Base-by-base conservation (phyloP, 2,113 vertebrate genomes). In the Dicerorhinus sumatrensis region DNA sequence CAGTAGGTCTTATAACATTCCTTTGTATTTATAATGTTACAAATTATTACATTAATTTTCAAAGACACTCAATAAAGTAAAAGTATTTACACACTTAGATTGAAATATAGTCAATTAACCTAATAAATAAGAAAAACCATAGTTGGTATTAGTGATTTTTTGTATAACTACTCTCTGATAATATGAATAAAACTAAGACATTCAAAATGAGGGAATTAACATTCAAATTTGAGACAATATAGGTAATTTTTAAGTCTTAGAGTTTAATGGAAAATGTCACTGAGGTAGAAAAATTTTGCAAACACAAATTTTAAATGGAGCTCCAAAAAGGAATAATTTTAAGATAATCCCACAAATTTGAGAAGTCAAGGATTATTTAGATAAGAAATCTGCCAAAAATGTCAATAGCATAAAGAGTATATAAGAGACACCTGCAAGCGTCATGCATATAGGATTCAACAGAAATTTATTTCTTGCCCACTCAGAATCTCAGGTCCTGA, bases 281-380 rank as follows among this genome's bases (percentile, higher is more conserved):
- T 58, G 63, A 91, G 63, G 31, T 76, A 33, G 46, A 88, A 79
- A 58, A 58, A 12, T 67, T 87, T 70, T 87, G 63, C 56, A 94
- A 96, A 60, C 16, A 48, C 72, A 70, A 33, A 89, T 75, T 96
- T 96, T 91, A 97, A 81, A 79, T 85, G 63, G 16, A 58, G 10
- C 25, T 87, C 27, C 8, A 42, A 63, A 93, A 92, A 63, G 11
- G 60, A 90, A 70, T 79, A 51, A 87, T 72, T 91, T 88, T 80
- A 86, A 96, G 17, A 67, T 88, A 94, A 75, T 18, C 23, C 80
- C 46, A 62, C 7, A 88, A 29, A 91, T 42, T 46, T 84, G 76
- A 91, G 42, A n/a, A 60, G 33, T 72, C 51, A 54, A 54, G 13
- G 51, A 54, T 54, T 54, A 54, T 67, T 92, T 70, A 88, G 70